These are phyloP conservation scores for Tinamus guttatus DNA, from an alignment of 2,113 vertebrate species.

Conservation along the genomic window DNA sequence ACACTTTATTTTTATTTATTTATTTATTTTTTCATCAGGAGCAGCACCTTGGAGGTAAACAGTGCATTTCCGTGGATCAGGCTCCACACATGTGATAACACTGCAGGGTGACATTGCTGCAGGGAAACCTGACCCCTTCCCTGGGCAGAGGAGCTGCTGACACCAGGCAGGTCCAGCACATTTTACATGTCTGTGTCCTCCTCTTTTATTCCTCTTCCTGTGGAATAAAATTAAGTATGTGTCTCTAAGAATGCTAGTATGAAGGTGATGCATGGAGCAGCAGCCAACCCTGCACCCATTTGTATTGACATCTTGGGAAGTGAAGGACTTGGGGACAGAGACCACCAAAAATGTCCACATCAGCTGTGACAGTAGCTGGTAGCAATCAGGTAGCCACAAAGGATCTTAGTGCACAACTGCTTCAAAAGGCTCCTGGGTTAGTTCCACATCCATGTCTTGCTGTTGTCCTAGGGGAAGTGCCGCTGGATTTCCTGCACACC, in stretches of 20 bases:
- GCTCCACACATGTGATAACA: neutral
- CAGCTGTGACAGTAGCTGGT: neutral
- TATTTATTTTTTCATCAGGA: accelerated
- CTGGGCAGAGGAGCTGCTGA: neutral
- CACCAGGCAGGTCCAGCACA: accelerated
- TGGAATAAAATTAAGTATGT: neutral
- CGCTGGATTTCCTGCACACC: no score
- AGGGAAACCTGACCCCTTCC: neutral
- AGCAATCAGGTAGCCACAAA: no score
- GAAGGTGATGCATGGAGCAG: neutral
- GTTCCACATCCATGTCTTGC: neutral
- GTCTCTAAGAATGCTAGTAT: accelerated
- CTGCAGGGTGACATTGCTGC: no score
- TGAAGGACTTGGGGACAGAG: accelerated
- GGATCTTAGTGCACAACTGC: neutral
- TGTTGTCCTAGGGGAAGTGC: no score
- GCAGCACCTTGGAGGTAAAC: neutral
- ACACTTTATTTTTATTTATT: no score
- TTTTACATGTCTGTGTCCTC: neutral
- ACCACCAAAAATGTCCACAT: accelerated
- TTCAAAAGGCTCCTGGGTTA: neutral
- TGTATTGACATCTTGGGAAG: accelerated
- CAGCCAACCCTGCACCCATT: neutral
- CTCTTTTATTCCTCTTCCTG: no score
- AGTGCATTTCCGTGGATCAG: neutral